phyloP scores from a whole-genome alignment of 2,797 vertebrate genomes.

The Lerista edwardsae region DNA sequence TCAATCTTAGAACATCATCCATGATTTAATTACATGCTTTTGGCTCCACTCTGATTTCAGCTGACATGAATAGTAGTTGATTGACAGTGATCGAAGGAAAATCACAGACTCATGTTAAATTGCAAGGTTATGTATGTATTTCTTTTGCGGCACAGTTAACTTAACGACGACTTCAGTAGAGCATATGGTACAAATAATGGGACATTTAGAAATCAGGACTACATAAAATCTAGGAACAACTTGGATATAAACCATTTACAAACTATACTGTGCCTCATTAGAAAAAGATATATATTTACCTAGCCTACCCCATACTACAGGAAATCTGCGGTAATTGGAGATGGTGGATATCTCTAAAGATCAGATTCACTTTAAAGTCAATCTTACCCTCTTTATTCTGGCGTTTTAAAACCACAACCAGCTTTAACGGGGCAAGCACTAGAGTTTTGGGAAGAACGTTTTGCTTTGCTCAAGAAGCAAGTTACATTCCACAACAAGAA shows the following conservation, averaged over 20 bases:
- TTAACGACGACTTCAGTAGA: constrained; percentile 77
- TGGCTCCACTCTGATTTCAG: constrained; percentile 72
- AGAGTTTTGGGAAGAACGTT: constrained; percentile 15
- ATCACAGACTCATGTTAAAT: constrained; percentile 69
- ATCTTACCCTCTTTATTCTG: constrained; percentile 28
- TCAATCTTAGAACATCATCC: constrained; percentile 57
- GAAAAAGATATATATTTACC: constrained; percentile 74
- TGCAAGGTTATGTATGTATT: constrained; percentile 75
- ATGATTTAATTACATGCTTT: constrained; percentile 66
- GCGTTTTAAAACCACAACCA: constrained; percentile 50
- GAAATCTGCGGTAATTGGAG: constrained; percentile 71
- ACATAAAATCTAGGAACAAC: constrained; percentile 76
- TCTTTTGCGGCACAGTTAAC: constrained; percentile 74
- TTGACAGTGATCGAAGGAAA: constrained; percentile 77
- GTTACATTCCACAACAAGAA: not conserved
- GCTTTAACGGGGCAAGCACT: constrained; percentile 19
- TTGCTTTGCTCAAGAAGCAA: constrained; percentile 9
- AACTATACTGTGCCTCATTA: constrained; percentile 76
- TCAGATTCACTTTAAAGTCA: constrained; percentile 57
- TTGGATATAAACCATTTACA: constrained; percentile 76
- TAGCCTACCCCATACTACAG: constrained; percentile 71
- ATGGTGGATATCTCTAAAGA: constrained; percentile 65
- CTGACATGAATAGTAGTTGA: constrained; percentile 71
- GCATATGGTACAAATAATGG: constrained; percentile 78
- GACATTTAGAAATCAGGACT: constrained; percentile 76